Percentiles rank a stretch among this genome's conserved stretches.
Conservation (phyloP, 2,113 vertebrate species). For the Mobula birostris region DNA sequence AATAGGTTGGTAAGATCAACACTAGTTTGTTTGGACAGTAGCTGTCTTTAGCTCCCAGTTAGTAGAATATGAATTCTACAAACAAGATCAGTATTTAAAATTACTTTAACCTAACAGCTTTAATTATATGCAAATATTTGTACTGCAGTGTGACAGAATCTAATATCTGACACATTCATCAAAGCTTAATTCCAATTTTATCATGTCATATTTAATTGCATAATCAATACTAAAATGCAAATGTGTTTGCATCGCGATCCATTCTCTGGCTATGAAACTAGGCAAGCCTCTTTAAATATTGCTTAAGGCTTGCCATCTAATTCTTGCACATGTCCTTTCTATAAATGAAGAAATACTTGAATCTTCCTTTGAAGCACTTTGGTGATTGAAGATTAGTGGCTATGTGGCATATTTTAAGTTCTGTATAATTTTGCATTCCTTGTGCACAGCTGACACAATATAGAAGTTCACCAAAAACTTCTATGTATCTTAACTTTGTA, state of each 20-base stretch:
- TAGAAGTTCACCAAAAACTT: neutral
- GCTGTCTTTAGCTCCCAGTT: neutral
- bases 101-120: neutral
- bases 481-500: neutral
- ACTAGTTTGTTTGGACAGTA: neutral
- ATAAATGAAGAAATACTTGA: neutral
- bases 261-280: neutral
- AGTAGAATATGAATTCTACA: neutral
- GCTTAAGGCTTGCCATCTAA: neutral
- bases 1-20: slow-evolving; percentile 66
- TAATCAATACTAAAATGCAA: neutral
- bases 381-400: neutral
- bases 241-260: neutral
- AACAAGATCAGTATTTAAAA: neutral
- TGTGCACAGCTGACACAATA: neutral
- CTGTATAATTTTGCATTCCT: neutral
- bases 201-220: neutral
- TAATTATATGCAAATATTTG: neutral
- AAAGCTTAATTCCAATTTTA: neutral
- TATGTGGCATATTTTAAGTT: neutral
- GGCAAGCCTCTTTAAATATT: neutral
- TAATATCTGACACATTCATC: neutral
- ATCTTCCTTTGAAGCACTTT: neutral
- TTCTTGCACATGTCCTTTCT: neutral
- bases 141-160: neutral